phyloP scores from a whole-genome alignment of 2,888 invertebrate genomes.

The Carabus problematicus region DNA sequence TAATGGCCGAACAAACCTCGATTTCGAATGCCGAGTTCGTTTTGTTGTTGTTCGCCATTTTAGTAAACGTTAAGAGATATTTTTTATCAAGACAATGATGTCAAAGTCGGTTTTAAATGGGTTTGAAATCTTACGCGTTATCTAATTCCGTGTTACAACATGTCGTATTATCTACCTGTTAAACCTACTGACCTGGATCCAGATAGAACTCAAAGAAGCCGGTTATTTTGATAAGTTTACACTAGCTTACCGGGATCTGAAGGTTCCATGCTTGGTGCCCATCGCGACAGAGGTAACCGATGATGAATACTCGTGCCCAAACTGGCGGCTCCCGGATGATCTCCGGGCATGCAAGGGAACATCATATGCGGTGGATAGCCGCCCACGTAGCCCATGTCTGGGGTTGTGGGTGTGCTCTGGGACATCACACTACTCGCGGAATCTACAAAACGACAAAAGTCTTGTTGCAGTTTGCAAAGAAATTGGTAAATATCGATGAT shows the following conservation, averaged over 20 bases:
- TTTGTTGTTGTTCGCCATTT: too few relatives aligned
- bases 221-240: too few relatives aligned
- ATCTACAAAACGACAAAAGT: slow-evolving; percentile 24
- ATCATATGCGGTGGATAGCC: slow-evolving; percentile 36
- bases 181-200: too few relatives aligned
- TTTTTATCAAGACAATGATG: too few relatives aligned
- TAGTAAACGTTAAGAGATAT: too few relatives aligned
- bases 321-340: slow-evolving; percentile 17
- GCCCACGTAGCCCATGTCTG: slow-evolving; percentile 34
- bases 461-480: neutral
- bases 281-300: slow-evolving; percentile 29
- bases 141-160: slow-evolving; percentile 5
- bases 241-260: slow-evolving; percentile 24
- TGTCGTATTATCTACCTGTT: neutral
- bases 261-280: slow-evolving; percentile 29
- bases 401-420: slow-evolving; percentile 35
- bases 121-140: too few relatives aligned
- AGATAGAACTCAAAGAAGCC: too few relatives aligned
- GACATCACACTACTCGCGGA: slow-evolving; percentile 42
- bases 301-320: slow-evolving; percentile 24
- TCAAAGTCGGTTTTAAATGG: too few relatives aligned
- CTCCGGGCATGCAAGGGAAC: slow-evolving; percentile 32
- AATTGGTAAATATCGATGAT: too few relatives aligned
- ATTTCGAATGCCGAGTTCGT: too few relatives aligned
- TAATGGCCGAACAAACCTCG: too few relatives aligned